A percentile compares a stretch with the other conserved stretches of the same genome.
These are phyloP conservation scores for Alloscopus bannaensis DNA, from an alignment of 2,888 invertebrate genomes.

Conservation along the genomic window DNA sequence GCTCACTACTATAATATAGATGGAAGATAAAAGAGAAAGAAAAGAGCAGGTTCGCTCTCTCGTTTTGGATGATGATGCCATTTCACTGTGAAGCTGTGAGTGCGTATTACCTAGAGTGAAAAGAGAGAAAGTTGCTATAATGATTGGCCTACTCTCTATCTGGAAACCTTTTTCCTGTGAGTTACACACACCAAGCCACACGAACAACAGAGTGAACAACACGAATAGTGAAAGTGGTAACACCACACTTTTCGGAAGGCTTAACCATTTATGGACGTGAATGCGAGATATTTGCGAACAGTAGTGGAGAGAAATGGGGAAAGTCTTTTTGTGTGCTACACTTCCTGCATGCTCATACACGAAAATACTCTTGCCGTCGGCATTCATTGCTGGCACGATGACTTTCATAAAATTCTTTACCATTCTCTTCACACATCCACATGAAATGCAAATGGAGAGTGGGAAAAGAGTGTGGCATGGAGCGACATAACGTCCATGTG, in stretches of 20 bases:
- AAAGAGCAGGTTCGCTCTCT: background rate
- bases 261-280: background rate
- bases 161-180: background rate
- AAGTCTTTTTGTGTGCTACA: background rate
- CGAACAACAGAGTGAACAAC: slow-evolving; percentile 21
- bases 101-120: background rate
- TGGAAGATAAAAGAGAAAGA: background rate
- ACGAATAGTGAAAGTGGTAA: slow-evolving; percentile 9
- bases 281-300: background rate
- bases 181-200: slow-evolving; percentile 7
- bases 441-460: background rate
- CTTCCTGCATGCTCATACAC: background rate
- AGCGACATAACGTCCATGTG: slow-evolving; percentile 37
- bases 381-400: slow-evolving; percentile 46
- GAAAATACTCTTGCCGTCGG: slow-evolving; percentile 32
- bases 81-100: background rate
- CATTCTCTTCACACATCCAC: background rate
- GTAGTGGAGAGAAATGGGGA: no score
- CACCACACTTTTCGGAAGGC: background rate
- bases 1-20: background rate
- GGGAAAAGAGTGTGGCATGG: background rate
- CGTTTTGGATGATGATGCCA: background rate
- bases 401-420: slow-evolving; percentile 9
- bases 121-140: slow-evolving; percentile 12
- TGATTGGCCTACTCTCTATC: slow-evolving; percentile 44